Evolutionary conservation across 2,113 vertebrate species (phyloP), one percentile per base, ranked within the genome.

Genomic region (Chascanopsetta lugubris): DNA sequence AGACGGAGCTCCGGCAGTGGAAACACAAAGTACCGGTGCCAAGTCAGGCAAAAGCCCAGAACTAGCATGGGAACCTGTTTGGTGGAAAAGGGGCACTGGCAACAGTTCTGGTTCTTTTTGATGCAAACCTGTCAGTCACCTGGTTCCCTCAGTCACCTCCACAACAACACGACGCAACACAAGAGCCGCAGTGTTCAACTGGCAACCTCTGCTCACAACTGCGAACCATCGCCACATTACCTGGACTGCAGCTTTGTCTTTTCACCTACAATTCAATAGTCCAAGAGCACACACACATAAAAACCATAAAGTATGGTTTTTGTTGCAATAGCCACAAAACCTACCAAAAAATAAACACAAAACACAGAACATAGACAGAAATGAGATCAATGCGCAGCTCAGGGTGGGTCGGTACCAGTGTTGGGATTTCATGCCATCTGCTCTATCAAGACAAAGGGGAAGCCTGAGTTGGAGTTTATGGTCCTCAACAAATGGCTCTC

Each of bases 121-220:
- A 22, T 36, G 55, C 38, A 68, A 80, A 76, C 32, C 53, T 69
- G 72, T 59, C 78, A 80, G 58, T 80, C 68, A 69, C 4, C 8
- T 8, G 40, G 69, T 54, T 76, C 72, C 63, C 69, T 32, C 27
- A 69, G 72, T 72, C 58, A 58, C 54, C 30, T 38, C 42, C 48
- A 50, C 63, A 24, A 60, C 69, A 64, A 68, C 54, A 67, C 50
- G 46, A 10, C 29, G 57, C 69, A 64, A 68, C 54, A 67, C 50
- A 51, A 10, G 20, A 15, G 43, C 48, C 59, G 42, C 56, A 67
- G 36, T 69, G 59, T 34, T 66, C 36, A 50, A 8, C 45, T 62
- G 26, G 13, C 26, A 61, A 66, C 26, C 50, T 70, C 50, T 55
- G 10, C 45, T 65, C 59, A 68, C 32, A 80, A 62, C 61, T 66